phyloP scores from a whole-genome alignment of 2,113 vertebrate species.

The Pleuronectes platessa region DNA sequence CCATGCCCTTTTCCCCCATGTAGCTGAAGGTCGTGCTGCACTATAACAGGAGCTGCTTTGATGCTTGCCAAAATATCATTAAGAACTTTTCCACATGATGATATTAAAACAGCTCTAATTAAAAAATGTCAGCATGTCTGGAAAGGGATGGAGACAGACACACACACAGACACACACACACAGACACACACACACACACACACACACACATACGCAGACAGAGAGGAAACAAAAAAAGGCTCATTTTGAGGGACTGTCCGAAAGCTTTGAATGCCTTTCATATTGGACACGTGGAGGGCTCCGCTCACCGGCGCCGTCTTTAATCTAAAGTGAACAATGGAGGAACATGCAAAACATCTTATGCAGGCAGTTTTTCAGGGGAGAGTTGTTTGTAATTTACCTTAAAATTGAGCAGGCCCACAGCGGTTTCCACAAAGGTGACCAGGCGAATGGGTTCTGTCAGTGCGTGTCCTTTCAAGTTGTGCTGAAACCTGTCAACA shows the following conservation, averaged over 20 bases:
- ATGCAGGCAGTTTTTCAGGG: slow-evolving; percentile 65
- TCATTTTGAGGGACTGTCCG: slow-evolving; percentile 64
- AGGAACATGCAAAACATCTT: slow-evolving; percentile 63
- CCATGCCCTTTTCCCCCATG: slow-evolving; percentile 56
- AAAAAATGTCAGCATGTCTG: slow-evolving; percentile 72
- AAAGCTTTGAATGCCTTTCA: slow-evolving; percentile 56
- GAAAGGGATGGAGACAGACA: slow-evolving; percentile 23
- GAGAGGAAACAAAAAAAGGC: slow-evolving; percentile 30
- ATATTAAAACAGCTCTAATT: slow-evolving; percentile 72
- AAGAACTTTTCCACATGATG: slow-evolving; percentile 67
- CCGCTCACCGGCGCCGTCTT: slow-evolving; percentile 59
- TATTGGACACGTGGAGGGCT: slow-evolving; percentile 63
- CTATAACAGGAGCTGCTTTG: slow-evolving; percentile 59
- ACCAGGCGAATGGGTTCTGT: slow-evolving; percentile 93
- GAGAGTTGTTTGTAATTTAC: slow-evolving; percentile 83
- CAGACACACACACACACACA: slow-evolving; percentile 6
- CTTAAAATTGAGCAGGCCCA: slow-evolving; percentile 98
- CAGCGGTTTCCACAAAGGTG: slow-evolving; percentile 98
- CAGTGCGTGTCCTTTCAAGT: slow-evolving; percentile 91
- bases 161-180: slow-evolving; percentile 3
- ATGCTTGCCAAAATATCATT: slow-evolving; percentile 73
- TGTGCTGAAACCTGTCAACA: slow-evolving; percentile 92
- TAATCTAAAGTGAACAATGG: slow-evolving; percentile 70
- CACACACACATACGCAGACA: neutral
- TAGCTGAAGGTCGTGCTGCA: slow-evolving; percentile 71